phyloP scores from a whole-genome alignment of 1,140 invertebrate genomes.

The Pseudachorutes palmiensis region DNA sequence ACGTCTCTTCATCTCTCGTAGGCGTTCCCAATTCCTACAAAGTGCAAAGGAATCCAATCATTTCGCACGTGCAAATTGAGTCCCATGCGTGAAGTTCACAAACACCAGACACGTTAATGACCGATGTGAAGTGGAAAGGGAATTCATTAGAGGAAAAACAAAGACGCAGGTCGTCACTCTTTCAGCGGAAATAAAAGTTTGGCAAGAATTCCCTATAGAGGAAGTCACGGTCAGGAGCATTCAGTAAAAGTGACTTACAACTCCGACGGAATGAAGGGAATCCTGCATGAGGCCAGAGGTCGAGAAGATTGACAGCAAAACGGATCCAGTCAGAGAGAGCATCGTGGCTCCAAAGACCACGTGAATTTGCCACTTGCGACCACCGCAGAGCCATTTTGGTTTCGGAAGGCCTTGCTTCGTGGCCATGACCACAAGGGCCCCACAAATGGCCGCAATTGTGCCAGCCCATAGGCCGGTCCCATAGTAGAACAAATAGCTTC shows the following conservation, averaged over 20 bases:
- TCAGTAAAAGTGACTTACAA: too few species aligned
- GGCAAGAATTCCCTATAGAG: too few species aligned
- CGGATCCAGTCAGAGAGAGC: conserved; percentile 23
- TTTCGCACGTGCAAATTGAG: neutral
- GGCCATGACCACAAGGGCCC: conserved; percentile 29
- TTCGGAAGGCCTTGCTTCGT: conserved; percentile 29
- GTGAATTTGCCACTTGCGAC: conserved; percentile 27
- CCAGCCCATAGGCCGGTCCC: conserved; percentile 34
- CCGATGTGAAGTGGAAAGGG: too few species aligned
- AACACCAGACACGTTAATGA: too few species aligned
- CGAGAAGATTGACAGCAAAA: conserved; percentile 31
- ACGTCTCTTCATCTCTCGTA: conserved; percentile 28
- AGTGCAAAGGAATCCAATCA: neutral
- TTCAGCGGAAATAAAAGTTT: too few species aligned
- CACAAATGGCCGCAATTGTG: conserved; percentile 26
- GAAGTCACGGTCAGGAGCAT: too few species aligned
- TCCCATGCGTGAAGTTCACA: neutral
- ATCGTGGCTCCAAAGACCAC: conserved; percentile 25
- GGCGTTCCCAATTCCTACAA: conserved; percentile 15
- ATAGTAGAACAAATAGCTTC: conserved; percentile 36
- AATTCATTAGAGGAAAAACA: too few species aligned
- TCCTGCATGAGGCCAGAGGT: conserved; percentile 30
- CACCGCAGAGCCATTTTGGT: conserved; percentile 29
- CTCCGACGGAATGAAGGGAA: conserved; percentile 23
- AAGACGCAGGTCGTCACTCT: too few species aligned